Percentiles rank a stretch among this genome's conserved stretches.
These are phyloP conservation scores for Dissostichus mawsoni DNA, from an alignment of 2,113 vertebrate species.

Conservation along the genomic window DNA sequence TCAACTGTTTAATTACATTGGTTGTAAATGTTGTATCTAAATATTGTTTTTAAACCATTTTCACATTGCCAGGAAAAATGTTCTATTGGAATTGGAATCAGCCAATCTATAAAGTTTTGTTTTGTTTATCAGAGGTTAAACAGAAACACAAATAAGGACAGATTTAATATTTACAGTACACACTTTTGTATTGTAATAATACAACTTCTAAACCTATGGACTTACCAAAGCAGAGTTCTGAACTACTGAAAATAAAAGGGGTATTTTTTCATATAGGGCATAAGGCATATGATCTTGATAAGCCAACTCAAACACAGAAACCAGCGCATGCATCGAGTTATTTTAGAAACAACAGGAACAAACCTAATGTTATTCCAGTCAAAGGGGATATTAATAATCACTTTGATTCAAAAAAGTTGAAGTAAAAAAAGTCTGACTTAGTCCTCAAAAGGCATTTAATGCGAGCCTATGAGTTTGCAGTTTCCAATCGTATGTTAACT, in stretches of 20 bases:
- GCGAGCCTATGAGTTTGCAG: background rate
- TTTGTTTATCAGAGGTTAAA: background rate
- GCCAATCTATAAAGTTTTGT: too few relatives aligned
- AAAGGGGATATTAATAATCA: conserved; percentile 36
- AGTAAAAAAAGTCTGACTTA: conserved; percentile 4
- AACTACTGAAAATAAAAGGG: background rate
- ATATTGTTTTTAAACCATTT: background rate
- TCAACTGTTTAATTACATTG: background rate
- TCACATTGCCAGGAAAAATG: background rate
- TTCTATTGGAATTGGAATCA: background rate
- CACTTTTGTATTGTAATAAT: background rate
- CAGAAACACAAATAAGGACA: background rate
- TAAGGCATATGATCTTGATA: conserved; percentile 29
- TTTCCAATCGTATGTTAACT: conserved; percentile 10
- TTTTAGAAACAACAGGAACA: too few relatives aligned
- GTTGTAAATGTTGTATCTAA: background rate
- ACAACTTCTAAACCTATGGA: background rate
- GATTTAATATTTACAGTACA: background rate
- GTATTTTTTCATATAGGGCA: conserved; percentile 11
- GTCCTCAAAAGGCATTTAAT: conserved; percentile 6
- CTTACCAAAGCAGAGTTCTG: background rate
- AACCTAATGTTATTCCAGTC: too few relatives aligned
- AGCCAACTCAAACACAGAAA: conserved; percentile 66
- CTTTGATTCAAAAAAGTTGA: background rate
- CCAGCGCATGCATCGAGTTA: background rate